phyloP scores from a whole-genome alignment of 2,888 invertebrate species.

The Hypena proboscidalis region DNA sequence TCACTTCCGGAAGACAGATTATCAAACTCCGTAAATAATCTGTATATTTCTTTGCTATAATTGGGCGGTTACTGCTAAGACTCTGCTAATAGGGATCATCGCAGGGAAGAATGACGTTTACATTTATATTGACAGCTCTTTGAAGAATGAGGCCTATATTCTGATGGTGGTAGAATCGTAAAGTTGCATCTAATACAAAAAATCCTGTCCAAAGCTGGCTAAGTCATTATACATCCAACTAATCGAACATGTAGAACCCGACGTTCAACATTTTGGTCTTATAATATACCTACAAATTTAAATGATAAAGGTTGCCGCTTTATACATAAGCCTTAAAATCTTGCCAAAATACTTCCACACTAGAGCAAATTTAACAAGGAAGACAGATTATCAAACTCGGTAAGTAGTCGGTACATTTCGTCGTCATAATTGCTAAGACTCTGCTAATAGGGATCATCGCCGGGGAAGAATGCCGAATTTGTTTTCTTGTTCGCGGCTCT shows the following conservation, averaged over 20 bases:
- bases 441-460: conserved; percentile 83
- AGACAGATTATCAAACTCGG: conserved; percentile 77
- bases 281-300: too few species aligned
- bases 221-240: too few species aligned
- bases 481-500: conserved; percentile 76
- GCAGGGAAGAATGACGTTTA: too few species aligned
- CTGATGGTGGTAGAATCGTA: too few species aligned
- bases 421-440: conserved; percentile 82
- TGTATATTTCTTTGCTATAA: conserved; percentile 74
- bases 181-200: too few species aligned
- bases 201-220: too few species aligned
- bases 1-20: conserved; percentile 67
- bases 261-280: too few species aligned
- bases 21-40: conserved; percentile 73
- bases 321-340: background rate
- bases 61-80: conserved; percentile 81
- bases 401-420: conserved; percentile 67
- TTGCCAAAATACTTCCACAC: conserved; percentile 9
- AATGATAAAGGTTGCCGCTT: too few species aligned
- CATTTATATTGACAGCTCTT: too few species aligned
- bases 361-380: conserved; percentile 42
- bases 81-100: conserved; percentile 83
- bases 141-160: too few species aligned
- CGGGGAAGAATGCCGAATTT: conserved; percentile 80
- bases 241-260: too few species aligned